Evolutionary conservation across 2,797 vertebrate genomes (phyloP), one percentile per base, ranked within the genome.

Genomic region (Falco novaeseelandiae): DNA sequence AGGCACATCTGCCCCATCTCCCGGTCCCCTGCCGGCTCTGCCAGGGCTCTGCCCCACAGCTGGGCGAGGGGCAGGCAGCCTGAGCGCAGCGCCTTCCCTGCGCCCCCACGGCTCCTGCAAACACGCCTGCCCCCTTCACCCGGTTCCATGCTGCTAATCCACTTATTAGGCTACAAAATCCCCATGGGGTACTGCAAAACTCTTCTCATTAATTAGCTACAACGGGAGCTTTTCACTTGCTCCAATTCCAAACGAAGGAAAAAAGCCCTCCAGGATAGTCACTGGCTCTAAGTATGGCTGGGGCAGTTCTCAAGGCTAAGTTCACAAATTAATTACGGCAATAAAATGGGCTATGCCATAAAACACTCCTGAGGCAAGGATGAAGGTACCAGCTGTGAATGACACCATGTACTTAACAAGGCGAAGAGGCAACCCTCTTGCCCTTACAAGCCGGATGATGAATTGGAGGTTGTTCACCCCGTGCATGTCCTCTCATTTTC

Each of bases 241-340:
- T 93, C 20, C 0, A 0, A 20, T 46, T 90, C 73, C 73, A 66
- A 73, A 78, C 1, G 62, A 69, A 84, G 40, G 59, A 6, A 36
- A 36, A 52, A 88, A 90, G 27, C 36, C 83, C 81, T 90, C 74
- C 90, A 91, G 82, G 84, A 84, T 4, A 36, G 52, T 54, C 92
- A 95, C 46, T 0, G 0, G 52, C 88, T 90, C 3, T 0, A 85
- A 77, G 92, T 25, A 40, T 2, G 14, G 83, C 90, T 67, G 88
- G 87, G 92, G 87, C 90, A 92, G 83, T 72, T 89, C 81, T 78
- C 74, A 14, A 74, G 89, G 93, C 86, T 67, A 76, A 96, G 95
- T 74, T 96, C 95, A 92, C 90, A 57, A 85, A 97, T 96, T 94
- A 97, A 96, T 97, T 92, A 94, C 0, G 71, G 90, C 95, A 96